Evolutionary conservation across 2,113 vertebrate genomes (phyloP), one percentile per base, ranked within the genome.

Genomic region (Gracilinanus agilis): DNA sequence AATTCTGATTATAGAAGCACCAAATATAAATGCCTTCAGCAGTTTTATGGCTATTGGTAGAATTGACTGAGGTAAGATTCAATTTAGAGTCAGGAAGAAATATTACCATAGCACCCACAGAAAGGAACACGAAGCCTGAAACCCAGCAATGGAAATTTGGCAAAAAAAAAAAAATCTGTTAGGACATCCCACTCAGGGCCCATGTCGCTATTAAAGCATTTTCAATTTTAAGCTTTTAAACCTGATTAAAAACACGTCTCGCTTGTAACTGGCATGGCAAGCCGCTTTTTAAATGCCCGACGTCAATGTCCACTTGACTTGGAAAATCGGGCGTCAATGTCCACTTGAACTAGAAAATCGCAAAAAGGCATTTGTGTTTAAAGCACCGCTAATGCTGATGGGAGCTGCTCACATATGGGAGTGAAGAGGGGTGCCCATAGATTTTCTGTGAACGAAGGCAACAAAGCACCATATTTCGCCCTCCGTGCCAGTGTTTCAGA

Each of bases 61-160:
- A 98, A 98, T 97, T 98, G 97, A 98, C 96, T 99, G 99, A 99
- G 99, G 99, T 99, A 99, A 98, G 98, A 97, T 97, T 97, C 96
- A 97, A 95, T 95, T 93, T 75, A 90, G 94, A 96, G 96, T 16
- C 12, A 90, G 89, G 34, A 94, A 96, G 96, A 97, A 95, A 97
- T 24, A 56, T 93, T 90, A 96, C 91, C 58, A 96, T 94, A 97
- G 94, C 96, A 97, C 91, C 96, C 97, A 95, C 92, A 98, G 97
- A 98, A 98, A 98, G 54, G 92, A 98, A 93, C 53, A 92, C 10
- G 55, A 54, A 5, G 54, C 55, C 95, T 61, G 61, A 2, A 88
- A 94, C 90, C 92, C 91, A 95, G 96, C 88, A 91, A 91, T 92
- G 91, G 24, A 44, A 95, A 91, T 97, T 96, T 95, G 44, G 96